Percentiles rank a stretch among this genome's conserved stretches.
Conservation (phyloP, 2,888 invertebrate species). For the Netelia fuscicornis region DNA sequence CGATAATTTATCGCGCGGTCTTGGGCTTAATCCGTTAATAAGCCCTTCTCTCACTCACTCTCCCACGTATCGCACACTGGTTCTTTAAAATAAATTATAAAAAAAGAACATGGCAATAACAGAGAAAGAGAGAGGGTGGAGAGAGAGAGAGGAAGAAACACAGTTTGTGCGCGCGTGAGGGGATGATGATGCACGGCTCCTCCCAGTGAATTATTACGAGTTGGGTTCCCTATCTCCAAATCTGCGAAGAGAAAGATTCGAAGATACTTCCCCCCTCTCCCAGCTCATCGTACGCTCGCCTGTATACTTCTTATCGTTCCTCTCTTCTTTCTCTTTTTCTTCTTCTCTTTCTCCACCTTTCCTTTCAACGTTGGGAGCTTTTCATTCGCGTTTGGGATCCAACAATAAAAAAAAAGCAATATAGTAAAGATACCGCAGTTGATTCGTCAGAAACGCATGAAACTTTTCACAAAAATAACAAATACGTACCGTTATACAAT, state of each 20-base stretch:
- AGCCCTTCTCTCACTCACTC: slow-evolving; percentile 69
- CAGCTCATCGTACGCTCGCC: slow-evolving; percentile 42
- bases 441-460: background rate
- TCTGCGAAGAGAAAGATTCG: slow-evolving; percentile 74
- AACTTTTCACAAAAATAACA: background rate
- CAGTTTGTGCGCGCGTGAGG: slow-evolving; percentile 59
- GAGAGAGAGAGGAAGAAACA: slow-evolving; percentile 60
- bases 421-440: background rate
- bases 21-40: slow-evolving; percentile 78
- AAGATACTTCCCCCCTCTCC: slow-evolving; percentile 52
- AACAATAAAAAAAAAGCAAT: slow-evolving; percentile 4
- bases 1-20: slow-evolving; percentile 78
- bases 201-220: slow-evolving; percentile 77
- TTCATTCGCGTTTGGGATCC: slow-evolving; percentile 1
- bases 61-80: slow-evolving; percentile 61
- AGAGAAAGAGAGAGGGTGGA: slow-evolving; percentile 3
- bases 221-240: slow-evolving; percentile 75
- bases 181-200: slow-evolving; percentile 76
- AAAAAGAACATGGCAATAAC: background rate
- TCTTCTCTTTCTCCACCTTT: slow-evolving; percentile 34
- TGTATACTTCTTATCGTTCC: slow-evolving; percentile 66
- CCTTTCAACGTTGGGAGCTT: slow-evolving; percentile 22
- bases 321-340: slow-evolving; percentile 44
- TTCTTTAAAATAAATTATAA: slow-evolving; percentile 32
- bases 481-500: slow-evolving; percentile 1